Base-by-base conservation (phyloP, 2,113 vertebrate genomes). In the Ploceus nigricollis region DNA sequence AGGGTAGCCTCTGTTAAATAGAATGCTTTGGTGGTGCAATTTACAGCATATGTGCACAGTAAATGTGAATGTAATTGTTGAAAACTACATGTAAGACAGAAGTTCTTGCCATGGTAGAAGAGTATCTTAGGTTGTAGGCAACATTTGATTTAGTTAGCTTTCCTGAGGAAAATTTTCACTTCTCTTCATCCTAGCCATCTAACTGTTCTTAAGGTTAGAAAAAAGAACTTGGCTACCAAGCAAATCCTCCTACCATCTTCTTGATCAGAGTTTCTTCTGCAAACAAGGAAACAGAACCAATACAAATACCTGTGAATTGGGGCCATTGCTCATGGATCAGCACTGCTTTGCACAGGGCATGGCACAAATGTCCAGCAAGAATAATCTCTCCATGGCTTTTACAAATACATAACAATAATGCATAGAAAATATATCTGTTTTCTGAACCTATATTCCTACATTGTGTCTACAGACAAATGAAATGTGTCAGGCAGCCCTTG, bases 291-390 rank as follows among this genome's bases (percentile, higher is more conserved):
- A 61, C 19, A 39, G 37, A 40, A 69, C 23, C 9, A 35, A 21
- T 23, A 25, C 5, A 61, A 44, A 28, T n/a, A 64, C 13, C 69
- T 65, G 19, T 78, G 58, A 19, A 5, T 2, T 61, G 22, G 15
- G 47, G 42, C 56, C 21, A 75, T 19, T 22, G 47, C 16, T 11
- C 20, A 25, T 3, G 58, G 56, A 48, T 53, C 56, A 35, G 22
- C 28, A 9, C 24, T 78, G 21, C 35, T 79, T 71, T 76, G 42
- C 37, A 63, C n/a, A 27, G 40, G 75, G 33, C 25, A 14, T 1
- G 0, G 5, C 44, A 23, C 6, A 61, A 56, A 51, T 0, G 3
- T 22, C 48, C 0, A 0, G 28, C 58, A 83, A 77, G 35, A 83
- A 37, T 27, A 44, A 42, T n/a, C 6, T 76, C 23, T 88, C 35